Evolutionary conservation across 2,888 invertebrate species (phyloP), one percentile per base, ranked within the genome.

Genomic region (Diloba caeruleocephala): DNA sequence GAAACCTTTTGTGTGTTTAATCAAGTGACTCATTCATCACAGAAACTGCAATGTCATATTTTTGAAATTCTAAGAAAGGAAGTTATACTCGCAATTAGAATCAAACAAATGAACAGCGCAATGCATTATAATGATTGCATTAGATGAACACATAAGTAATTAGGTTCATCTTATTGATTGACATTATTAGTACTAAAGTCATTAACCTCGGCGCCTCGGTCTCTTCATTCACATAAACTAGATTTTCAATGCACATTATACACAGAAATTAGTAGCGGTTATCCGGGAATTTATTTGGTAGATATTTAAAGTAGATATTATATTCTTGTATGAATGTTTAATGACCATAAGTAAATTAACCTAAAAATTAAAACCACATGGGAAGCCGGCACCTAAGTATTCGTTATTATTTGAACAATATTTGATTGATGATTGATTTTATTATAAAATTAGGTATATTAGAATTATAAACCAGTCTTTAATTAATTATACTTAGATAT

Each of bases 281-380:
- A 39, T 32, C 43, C 5, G 3, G 10, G 7, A 12, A 39, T 23
- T 15, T 15, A 25, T 19, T 25, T 25, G 3, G 1, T 9, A 5
- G 10, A 14, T 0, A 17, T 14, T 65, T 32, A n/a, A n/a, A n/a
- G n/a, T n/a, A n/a, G n/a, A n/a, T 15, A 12, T 26, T 17, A 1
- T 17, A 1, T 5, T n/a, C n/a, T n/a, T n/a, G n/a, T n/a, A n/a
- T n/a, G n/a, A n/a, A n/a, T n/a, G n/a, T n/a, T n/a, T n/a, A n/a
- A n/a, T n/a, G n/a, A n/a, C n/a, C n/a, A n/a, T n/a, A n/a, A 17
- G 38, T 31, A 39, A 43, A 28, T 41, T 67, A 61, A 62, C 68
- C 62, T 62, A 39, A 39, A 62, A 61, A 39, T 17, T 2, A n/a
- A n/a, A n/a, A n/a, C n/a, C n/a, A n/a, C n/a, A n/a, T n/a, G n/a